These are phyloP conservation scores for Epinotia ramella DNA, from an alignment of 2,888 invertebrate genomes.

Conservation along the genomic window DNA sequence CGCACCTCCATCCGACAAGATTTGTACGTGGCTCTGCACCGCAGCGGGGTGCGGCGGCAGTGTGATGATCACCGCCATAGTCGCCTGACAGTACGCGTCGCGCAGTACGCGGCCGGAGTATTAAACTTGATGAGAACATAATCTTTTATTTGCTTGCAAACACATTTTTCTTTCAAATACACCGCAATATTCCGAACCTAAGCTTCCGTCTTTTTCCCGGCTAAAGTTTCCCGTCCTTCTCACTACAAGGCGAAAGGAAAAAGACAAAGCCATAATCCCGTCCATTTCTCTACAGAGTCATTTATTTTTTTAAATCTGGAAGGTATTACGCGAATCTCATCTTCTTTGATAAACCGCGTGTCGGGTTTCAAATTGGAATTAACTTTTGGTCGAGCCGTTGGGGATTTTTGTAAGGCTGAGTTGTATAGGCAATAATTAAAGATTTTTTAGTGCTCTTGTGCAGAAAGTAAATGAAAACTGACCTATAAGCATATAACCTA, in stretches of 20 bases:
- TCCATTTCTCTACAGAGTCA: constrained; percentile 34
- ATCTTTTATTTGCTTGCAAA: constrained; percentile 9
- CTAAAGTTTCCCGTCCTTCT: constrained; percentile 10
- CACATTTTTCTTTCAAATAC: constrained; percentile 20
- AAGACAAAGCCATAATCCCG: constrained; percentile 33
- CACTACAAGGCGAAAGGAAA: constrained; percentile 19
- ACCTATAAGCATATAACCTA: background rate
- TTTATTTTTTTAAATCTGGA: constrained; percentile 38
- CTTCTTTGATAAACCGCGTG: constrained; percentile 36
- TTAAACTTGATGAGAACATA: background rate
- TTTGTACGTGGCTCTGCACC: too few relatives aligned
- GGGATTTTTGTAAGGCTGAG: background rate
- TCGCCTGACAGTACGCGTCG: too few relatives aligned
- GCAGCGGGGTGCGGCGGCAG: too few relatives aligned
- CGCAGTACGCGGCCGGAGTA: too few relatives aligned
- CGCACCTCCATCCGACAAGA: too few relatives aligned
- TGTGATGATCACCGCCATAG: too few relatives aligned
- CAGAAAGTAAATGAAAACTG: background rate
- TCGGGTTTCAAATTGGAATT: constrained; percentile 26
- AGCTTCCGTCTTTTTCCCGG: constrained; percentile 2
- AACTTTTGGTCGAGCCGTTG: constrained; percentile 19
- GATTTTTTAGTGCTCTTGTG: background rate
- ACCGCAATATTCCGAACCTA: constrained; percentile 11
- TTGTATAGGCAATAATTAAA: constrained; percentile 7
- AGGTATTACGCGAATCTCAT: constrained; percentile 34